Evolutionary conservation across 2,888 invertebrate species (phyloP).

Genomic region (Chouioia cunea): DNA sequence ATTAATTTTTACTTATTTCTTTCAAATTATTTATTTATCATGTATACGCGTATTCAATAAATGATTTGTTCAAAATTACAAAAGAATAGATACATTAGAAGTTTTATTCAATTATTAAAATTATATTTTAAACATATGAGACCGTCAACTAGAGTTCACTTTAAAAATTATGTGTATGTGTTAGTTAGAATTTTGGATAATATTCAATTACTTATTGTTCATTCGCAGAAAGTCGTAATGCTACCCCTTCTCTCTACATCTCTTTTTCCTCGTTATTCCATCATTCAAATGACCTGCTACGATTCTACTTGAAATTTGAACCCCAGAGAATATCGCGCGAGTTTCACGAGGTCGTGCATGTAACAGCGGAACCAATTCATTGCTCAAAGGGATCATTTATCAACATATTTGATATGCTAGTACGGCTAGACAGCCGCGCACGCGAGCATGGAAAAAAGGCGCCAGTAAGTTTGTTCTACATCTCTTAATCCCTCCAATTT

Average conservation of each 20-base stretch:
- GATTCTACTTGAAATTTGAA: conserved; percentile 3
- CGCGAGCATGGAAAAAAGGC: conserved; percentile 49
- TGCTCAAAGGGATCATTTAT: conserved; percentile 68
- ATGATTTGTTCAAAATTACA: too few relatives aligned
- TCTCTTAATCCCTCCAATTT: conserved; percentile 51
- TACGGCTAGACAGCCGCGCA: conserved; percentile 48
- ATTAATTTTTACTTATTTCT: too few relatives aligned
- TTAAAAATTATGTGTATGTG: too few relatives aligned
- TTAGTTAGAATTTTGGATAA: too few relatives aligned
- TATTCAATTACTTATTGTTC: too few relatives aligned
- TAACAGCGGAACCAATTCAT: conserved; percentile 55
- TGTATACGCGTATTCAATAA: too few relatives aligned
- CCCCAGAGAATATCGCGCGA: conserved; percentile 45
- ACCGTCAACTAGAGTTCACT: too few relatives aligned
- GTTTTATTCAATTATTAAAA: too few relatives aligned
- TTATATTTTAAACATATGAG: too few relatives aligned
- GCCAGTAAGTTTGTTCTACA: conserved; percentile 49
- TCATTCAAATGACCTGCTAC: conserved; percentile 62
- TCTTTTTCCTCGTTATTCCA: conserved; percentile 56
- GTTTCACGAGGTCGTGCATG: conserved; percentile 51
- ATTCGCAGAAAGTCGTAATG: too few relatives aligned
- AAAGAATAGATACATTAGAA: too few relatives aligned
- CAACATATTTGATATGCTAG: conserved; percentile 68
- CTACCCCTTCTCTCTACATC: background rate
- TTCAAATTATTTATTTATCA: too few relatives aligned